Evolutionary conservation across 2,888 invertebrate species (phyloP), one percentile per base, ranked within the genome.

Genomic region (Nomada flava): DNA sequence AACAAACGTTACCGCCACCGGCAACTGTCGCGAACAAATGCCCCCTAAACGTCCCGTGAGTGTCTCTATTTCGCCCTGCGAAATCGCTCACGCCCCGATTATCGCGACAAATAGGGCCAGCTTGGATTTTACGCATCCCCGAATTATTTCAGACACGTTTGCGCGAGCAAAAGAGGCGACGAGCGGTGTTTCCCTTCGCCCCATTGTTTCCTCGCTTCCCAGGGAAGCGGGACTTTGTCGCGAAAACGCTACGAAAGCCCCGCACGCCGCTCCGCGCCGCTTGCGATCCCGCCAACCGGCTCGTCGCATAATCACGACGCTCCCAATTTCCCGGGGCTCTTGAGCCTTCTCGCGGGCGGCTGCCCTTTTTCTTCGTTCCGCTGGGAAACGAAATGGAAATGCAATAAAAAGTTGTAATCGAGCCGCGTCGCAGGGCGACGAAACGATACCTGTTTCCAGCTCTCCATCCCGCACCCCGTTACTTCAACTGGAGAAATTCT

Each of bases 71-170:
- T 82, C 83, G 77, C 42, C 62, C 78, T 26, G 73, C 11, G 47
- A 62, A 60, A 82, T 85, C 87, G 86, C 84, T 86, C 78, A 77
- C 88, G 85, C 86, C 86, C 88, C 85, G 86, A 84, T 83, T 83
- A 81, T 78, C 73, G 75, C 67, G 75, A 79, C 88, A 85, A 87
- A 86, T 89, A 90, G 88, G 88, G 92, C 89, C 92, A 91, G 93
- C 92, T 88, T 79, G 92, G 93, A 93, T 94, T 93, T 93, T 87
- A 93, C 93, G 93, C 93, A 93, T 93, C 93, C 93, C 90, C 92
- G 92, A 92, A 80, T 80, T 80, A 80, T 80, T 79, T 81, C 74
- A 81, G 80, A 76, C 76, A 53, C 20, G 73, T 64, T 50, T 18
- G 57, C 69, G 23, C 59, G 82, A 52, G 57, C 52, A 65, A 72